Evolutionary conservation across 2,888 invertebrate species (phyloP), one percentile per base, ranked within the genome.

Genomic region (Cryptocheilus praepositus): DNA sequence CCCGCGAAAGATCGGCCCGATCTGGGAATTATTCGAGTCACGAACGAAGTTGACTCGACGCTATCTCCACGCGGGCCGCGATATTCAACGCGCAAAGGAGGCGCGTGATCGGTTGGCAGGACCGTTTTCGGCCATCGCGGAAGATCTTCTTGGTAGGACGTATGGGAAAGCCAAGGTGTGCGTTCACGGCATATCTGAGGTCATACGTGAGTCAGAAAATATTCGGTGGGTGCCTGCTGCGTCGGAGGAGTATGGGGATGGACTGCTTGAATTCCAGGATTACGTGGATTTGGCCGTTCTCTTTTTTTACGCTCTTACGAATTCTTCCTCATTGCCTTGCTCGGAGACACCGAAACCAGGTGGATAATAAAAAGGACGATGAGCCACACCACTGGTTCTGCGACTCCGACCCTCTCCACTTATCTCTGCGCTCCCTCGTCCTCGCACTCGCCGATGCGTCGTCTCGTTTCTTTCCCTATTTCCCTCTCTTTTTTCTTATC

Each of bases 341-440:
- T 54, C 71, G 64, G 54, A 70, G 55, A 64, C 59, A 59, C 70
- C 70, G 71, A 77, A 74, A 73, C 62, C 36, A 71, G 59, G 45
- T 53, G 70, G 65, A 77, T 73, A 80, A 83, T 83, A 84, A 84
- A 84, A 78, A 77, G 79, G 77, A 72, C 81, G 83, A 79, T 79
- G 81, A 77, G 78, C 80, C 74, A 58, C 44, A 52, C 36, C 62
- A 44, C 16, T 52, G 67, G 59, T 28, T 55, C 61, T 44, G 44
- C 61, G 25, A 53, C 57, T 58, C 66, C 51, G 55, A 5, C 55
- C 64, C 58, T 64, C 67, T 18, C 60, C n/a, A 2, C 46, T 36
- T 36, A 36, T 36, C 36, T 36, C 8, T 11, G 3, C 36, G 36
- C 36, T 36, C 36, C 4, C 36, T 36, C 36, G 7, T 11, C 1